Evolutionary conservation across 2,113 vertebrate genomes (phyloP).

Genomic region (Willisornis vidua): DNA sequence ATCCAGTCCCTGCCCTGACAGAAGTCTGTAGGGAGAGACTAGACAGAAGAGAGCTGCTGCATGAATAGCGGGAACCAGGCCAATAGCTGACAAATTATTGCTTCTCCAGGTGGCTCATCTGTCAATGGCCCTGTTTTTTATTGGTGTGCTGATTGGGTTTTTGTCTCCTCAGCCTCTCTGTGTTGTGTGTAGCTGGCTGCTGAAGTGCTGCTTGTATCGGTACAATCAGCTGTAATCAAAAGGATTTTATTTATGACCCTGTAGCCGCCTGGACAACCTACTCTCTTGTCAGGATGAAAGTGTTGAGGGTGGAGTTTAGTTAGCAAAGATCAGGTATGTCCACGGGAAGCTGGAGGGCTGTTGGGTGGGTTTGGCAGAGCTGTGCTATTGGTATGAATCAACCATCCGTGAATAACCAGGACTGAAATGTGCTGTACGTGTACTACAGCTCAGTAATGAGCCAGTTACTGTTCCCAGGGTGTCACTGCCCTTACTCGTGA

Average conservation of each 20-base stretch:
- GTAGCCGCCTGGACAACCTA: not conserved
- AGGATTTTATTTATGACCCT: not conserved
- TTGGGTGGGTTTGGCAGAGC: conserved; percentile 4
- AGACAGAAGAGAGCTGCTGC: not conserved
- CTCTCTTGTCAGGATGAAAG: not conserved
- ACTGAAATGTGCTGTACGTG: not conserved
- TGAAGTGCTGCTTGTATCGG: not conserved
- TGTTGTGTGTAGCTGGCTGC: not conserved
- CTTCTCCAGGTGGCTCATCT: not conserved
- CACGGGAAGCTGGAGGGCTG: not conserved
- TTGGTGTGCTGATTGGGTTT: not conserved
- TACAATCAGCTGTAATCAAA: not conserved
- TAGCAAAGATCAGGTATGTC: not conserved
- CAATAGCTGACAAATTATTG: not conserved
- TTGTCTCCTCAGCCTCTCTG: not conserved
- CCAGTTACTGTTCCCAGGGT: not conserved
- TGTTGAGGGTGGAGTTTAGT: not conserved
- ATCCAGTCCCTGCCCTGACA: not conserved
- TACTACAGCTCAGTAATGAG: not conserved
- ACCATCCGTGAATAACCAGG: not conserved
- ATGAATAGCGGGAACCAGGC: not conserved
- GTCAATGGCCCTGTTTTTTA: not conserved
- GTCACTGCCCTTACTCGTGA: not conserved
- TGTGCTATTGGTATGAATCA: accelerated
- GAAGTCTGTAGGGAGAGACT: not conserved